These are phyloP conservation scores for Melinaea menophilus DNA, from an alignment of 2,888 invertebrate genomes.

Conservation along the genomic window DNA sequence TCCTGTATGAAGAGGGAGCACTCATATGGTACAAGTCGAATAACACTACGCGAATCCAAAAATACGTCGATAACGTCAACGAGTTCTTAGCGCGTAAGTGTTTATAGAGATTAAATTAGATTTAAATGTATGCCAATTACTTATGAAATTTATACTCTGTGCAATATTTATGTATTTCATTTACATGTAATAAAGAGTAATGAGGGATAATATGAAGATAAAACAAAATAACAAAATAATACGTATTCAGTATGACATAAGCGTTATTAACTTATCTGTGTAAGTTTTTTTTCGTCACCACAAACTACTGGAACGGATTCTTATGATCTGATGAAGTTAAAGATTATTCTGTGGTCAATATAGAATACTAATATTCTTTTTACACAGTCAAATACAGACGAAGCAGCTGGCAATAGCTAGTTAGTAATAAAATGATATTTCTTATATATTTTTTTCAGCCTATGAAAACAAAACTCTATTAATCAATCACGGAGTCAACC, in stretches of 20 bases:
- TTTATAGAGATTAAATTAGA: background rate
- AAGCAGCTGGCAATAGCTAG: no score
- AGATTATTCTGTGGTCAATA: no score
- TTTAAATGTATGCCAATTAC: background rate
- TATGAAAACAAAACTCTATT: constrained; percentile 62
- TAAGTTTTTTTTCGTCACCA: no score
- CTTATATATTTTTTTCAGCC: constrained; percentile 41
- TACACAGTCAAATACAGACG: no score
- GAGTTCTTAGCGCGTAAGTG: constrained; percentile 80
- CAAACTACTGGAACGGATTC: no score
- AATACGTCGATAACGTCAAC: constrained; percentile 79
- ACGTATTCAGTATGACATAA: no score
- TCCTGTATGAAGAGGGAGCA: constrained; percentile 78
- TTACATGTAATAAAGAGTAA: no score
- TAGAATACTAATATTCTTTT: no score
- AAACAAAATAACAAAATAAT: no score
- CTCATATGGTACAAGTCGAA: constrained; percentile 80
- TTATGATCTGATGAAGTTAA: no score
- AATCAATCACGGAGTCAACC: constrained; percentile 55
- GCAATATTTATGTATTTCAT: background rate
- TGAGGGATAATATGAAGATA: background rate
- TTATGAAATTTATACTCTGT: background rate
- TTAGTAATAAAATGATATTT: no score
- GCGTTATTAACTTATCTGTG: no score
- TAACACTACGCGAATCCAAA: constrained; percentile 73